Evolutionary conservation across 2,888 invertebrate genomes (phyloP), one percentile per base, ranked within the genome.

Genomic region (Acleris holmiana): DNA sequence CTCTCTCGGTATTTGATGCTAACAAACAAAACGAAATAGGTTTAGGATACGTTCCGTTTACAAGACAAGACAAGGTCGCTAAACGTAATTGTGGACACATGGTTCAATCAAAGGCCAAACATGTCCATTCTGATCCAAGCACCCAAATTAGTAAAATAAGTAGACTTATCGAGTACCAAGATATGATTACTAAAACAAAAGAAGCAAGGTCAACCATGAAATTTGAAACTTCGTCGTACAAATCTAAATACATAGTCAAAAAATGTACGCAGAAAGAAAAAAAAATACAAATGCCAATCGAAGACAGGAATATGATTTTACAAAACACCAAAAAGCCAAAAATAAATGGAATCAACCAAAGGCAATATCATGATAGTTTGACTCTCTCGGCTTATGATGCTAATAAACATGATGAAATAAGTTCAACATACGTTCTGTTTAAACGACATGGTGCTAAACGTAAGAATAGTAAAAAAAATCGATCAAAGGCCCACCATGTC

Each of bases 401-500:
- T 17, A n/a, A n/a, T 17, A 17, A 7, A 0, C 41, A n/a, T 44
- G 44, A 15, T 4, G 35, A 51, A 15, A 35, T 18, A 18, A 35
- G 15, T n/a, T 40, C 40, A 40, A 40, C 1, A 21, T 21, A 19
- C 40, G 40, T 7, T 17, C 40, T 7, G 6, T 19, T 21, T 19
- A 3, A 40, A 53, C 40, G 6, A 13, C 5, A 19, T 53, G 40
- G 19, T n/a, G 40, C 19, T 53, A 40, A 53, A 41, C 15, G n/a
- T 15, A 40, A 40, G 15, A 6, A 7, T 1, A 8, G 40, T 40
- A 40, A 7, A 40, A 5, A 1, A 2, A 15, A 2, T 0, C 19
- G 19, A 6, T 19, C 40, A 15, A 41, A 40, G n/a, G 53, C 53
- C 7, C 40, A 53, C n/a, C 40, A 35, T 53, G 53, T 41, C 6